Base-by-base conservation (phyloP, 2,113 vertebrate species). In the Oncorhynchus clarkii region DNA sequence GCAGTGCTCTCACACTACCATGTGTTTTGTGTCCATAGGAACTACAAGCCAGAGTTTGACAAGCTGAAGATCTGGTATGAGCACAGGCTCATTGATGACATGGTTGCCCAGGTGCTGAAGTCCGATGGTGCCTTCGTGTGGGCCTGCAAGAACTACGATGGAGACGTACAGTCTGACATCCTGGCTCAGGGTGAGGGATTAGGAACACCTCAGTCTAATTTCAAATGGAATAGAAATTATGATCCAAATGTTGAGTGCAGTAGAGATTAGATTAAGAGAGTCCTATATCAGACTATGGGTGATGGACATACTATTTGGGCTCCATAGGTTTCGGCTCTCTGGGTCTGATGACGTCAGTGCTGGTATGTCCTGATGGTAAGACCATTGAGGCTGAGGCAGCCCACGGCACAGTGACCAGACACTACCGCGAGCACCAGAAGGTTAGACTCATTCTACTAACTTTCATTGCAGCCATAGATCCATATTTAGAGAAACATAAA, bases 21-120 rank as follows among this genome's bases (percentile, higher is more conserved):
- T 68, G 48, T 60, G 22, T 51, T 27, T 1, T 76, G 3, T 70
- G 1, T 18, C 71, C 18, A 77, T 90, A 99, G 98, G 92, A 92
- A 98, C 83, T 99, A 99, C 89, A 97, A 97, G 92, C 94, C 96
- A 0, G 92, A 99, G 67, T 99, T 98, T 2, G 96, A 99, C 92
- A 97, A 97, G 82, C 91, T 96, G 85, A 98, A 98, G 94, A 99
- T 99, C 92, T 99, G 97, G 98, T 99, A 99, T 0, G 98, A 99
- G 89, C 98, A 99, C 89, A 94, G 98, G 74, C 96, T 99, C 74
- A 99, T 99, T 0, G 98, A 99, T 0, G 98, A 99, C 88, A 99
- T 99, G 98, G 98, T 99, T 0, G 98, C 98, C 39, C 98, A 99
- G 87, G 95, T 98, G 79, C 92, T 99, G 70, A 99, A 99, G 84